Base-by-base conservation (phyloP, 2,113 vertebrate genomes). In the Smithornis capensis region DNA sequence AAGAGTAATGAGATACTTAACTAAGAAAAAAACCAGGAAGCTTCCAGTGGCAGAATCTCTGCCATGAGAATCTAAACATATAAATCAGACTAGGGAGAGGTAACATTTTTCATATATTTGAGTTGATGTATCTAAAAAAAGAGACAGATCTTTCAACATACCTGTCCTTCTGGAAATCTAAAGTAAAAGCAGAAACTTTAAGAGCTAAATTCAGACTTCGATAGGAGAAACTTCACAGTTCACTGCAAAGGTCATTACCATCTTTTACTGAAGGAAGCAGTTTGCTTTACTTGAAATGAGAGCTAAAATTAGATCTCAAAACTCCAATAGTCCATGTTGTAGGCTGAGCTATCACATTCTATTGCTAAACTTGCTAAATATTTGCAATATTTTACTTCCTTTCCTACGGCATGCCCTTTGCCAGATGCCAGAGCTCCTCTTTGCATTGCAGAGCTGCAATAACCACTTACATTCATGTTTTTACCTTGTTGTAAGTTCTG, bases 261-360 rank as follows among this genome's bases (percentile, higher is more conserved):
- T 29, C n/a, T 82, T 71, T 94, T 35, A 37, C 19, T 82, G 49
- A 45, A 94, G 70, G 53, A 96, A 68, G 11, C 25, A 35, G 31
- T 49, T 19, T 82, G 28, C 53, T 81, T 17, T 69, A 25, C 49
- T 90, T 87, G 67, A 91, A 96, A 68, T 21, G 62, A 76, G 19
- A 64, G 40, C 29, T 94, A 94, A 87, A 90, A 76, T 91, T 95
- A 95, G 33, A 82, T 91, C 70, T 84, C 49, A 57, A 33, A 90
- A 93, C 35, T 73, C 40, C 57, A 83, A 28, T 88, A 93, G 85
- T 94, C 67, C 25, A 53, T 73, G 19, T 7, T 56, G 65, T 64
- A 31, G 70, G 37, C 35, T 4, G 1, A 81, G 16, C 10, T 75
- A 92, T 63, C 56, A 52, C 24, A 84, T 82, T 77, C 77, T 90